Conservation (phyloP, 2,113 vertebrate genomes). For the Ammodramus savannarum region DNA sequence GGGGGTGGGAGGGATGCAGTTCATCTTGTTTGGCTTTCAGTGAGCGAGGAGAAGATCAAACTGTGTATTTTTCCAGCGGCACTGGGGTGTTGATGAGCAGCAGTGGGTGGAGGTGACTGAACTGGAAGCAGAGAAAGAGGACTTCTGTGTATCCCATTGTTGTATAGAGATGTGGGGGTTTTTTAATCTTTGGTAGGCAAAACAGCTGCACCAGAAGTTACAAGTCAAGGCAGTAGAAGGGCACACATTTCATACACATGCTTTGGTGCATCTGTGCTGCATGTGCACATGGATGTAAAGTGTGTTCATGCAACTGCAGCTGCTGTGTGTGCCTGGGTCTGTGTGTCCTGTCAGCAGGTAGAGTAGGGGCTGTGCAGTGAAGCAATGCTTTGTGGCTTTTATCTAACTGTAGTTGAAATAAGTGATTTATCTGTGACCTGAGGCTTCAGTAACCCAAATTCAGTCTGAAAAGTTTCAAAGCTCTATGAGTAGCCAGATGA, state of each 20-base stretch:
- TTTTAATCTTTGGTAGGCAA: neutral
- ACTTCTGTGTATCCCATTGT: neutral
- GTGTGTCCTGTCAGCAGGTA: rapidly evolving
- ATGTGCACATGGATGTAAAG: neutral
- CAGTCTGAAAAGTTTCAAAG: neutral
- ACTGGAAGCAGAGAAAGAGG: neutral
- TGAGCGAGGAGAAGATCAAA: neutral
- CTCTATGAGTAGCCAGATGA: neutral
- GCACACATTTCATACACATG: neutral
- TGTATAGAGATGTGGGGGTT: neutral
- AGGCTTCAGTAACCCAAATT: neutral
- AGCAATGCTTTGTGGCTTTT: rapidly evolving
- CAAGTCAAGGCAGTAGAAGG: neutral
- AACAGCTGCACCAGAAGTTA: neutral
- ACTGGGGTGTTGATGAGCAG: neutral
- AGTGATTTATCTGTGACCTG: neutral
- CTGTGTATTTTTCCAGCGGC: neutral
- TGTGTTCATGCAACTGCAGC: rapidly evolving
- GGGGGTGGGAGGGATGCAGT: neutral
- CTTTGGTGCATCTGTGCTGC: neutral
- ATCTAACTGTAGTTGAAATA: neutral
- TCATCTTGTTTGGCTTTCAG: neutral
- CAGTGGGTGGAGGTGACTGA: neutral
- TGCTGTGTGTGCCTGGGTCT: rapidly evolving
- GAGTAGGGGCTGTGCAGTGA: neutral